Evolutionary conservation across 1,140 invertebrate genomes (phyloP), one percentile per base, ranked within the genome.

Genomic region (Calephelis nemesis): DNA sequence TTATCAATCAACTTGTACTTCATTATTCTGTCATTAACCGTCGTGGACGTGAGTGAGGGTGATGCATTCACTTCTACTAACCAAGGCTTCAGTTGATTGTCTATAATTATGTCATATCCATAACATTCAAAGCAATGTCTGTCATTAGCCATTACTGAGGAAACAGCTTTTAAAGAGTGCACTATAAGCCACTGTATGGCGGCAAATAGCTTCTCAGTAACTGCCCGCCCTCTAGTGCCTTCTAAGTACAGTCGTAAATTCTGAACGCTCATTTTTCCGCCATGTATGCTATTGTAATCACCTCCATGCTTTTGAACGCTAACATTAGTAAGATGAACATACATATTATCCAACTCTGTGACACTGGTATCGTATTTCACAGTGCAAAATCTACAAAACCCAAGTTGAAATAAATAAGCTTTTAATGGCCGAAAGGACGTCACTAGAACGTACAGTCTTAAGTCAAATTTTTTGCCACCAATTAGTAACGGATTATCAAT

Each of bases 1-100:
- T 99, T 98, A 80, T 98, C 97, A 68, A 99, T 98, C 11, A 99
- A 89, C 92, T 98, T 98, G 79, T 98, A 97, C 83, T 99, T 99
- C 70, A 99, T 93, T 78, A 99, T 98, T 75, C 98, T 93, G 88
- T 99, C 98, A 85, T 98, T 98, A 0, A 97, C 96, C 0, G 98
- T 99, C 0, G 98, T 99, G 0, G 98, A 98, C 4, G 97, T 97
- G 1, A 99, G 85, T 0, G 98, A 98, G 0, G 98, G 98, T 0
- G 98, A 99, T 0, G 19, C 19, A 19, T 19, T 19, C 3, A 19
- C 19, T 19, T 19, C 19, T 19, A 19, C 19, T 19, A 19, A 98
- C 97, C 97, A 98, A 0, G 97, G 97, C 64, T 97, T 97, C 40
- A 98, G 82, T 69, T 94, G 93, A 62, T 95, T 94, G 79, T 98